Base-by-base conservation (phyloP, 2,797 vertebrate genomes). In the Peromyscus melanophrys region DNA sequence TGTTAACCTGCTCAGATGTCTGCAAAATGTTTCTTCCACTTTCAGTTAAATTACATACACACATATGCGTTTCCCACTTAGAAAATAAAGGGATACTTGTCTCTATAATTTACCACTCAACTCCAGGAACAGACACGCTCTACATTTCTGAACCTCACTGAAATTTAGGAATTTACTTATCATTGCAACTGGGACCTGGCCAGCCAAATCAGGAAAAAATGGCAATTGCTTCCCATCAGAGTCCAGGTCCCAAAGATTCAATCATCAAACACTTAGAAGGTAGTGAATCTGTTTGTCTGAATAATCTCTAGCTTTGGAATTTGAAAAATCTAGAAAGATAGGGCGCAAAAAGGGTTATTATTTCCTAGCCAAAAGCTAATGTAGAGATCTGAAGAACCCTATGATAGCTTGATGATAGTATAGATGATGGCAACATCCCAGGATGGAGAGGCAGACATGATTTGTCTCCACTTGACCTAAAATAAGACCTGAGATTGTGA, bases 1-100 rank as follows among this genome's bases (percentile, higher is more conserved):
- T 98, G 98, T 98, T 98, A 98, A 97, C 98, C 95, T 97, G 97
- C 94, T 98, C 97, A 98, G 96, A 97, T 94, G 67, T 97, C 95
- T 97, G 93, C 88, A 97, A 81, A 98, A 98, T 40, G 10, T 96
- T 96, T 67, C 61, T 34, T 29, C 96, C 23, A 52, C 61, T 97
- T 84, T 92, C 95, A 98, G 6, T 95, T 95, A 97, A 98, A 92
- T 85, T 85, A 82, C 75, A 95, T 67, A 21, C 8, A 77, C 52
- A 5, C 10, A 78, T 34, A 96, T 71, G 31, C n/a, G n/a, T 65
- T 67, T 82, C 23, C 63, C 29, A 75, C 52, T 95, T 31, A 94
- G 57, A 63, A 96, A 97, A 52, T 52, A 87, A 81, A 96, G 40
- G 34, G n/a, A 83, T 27, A 73, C 0, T 57, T 73, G 4, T 61